A percentile compares a stretch with the other conserved stretches of the same genome.
phyloP scores from a whole-genome alignment of 1,140 invertebrate species.

The Drosophila grimshawi region DNA sequence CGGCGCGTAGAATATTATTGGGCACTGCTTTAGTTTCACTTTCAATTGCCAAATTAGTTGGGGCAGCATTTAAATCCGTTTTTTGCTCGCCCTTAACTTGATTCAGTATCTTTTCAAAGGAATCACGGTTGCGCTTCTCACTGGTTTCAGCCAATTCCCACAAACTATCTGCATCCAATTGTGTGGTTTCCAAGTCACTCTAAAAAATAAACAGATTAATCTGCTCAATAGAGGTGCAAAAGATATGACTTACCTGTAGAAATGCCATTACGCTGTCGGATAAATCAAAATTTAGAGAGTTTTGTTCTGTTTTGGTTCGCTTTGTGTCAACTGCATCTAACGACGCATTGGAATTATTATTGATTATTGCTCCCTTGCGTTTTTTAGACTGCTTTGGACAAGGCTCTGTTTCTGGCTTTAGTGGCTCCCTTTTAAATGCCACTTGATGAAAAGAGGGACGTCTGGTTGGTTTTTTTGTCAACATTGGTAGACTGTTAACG shows the following conservation, averaged over 20 bases:
- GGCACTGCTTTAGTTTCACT: not conserved
- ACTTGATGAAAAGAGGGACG: not conserved
- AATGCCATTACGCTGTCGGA: slow-evolving; percentile 25
- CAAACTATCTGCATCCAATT: slow-evolving; percentile 29
- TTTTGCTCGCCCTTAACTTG: not conserved
- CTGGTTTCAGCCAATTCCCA: slow-evolving; percentile 16
- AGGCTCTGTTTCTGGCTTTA: not conserved
- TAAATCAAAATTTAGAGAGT: slow-evolving; percentile 18
- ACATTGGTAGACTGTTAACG: not conserved
- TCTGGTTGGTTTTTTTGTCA: not conserved
- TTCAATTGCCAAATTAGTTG: not conserved
- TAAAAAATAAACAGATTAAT: not conserved
- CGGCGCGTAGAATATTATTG: not conserved
- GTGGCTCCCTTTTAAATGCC: not conserved
- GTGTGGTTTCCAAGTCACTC: slow-evolving; percentile 6
- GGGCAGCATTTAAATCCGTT: not conserved
- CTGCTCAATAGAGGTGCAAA: not conserved
- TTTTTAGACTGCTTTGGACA: not conserved
- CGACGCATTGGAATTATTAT: not conserved
- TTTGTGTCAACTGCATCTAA: not conserved
- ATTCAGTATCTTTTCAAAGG: not conserved
- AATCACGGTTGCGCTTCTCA: not conserved
- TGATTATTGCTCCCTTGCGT: not conserved
- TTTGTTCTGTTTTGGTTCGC: slow-evolving; percentile 7
- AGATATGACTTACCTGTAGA: slow-evolving; percentile 15